Evolutionary conservation across 2,113 vertebrate genomes (phyloP).

Genomic region (Oreochromis aureus): DNA sequence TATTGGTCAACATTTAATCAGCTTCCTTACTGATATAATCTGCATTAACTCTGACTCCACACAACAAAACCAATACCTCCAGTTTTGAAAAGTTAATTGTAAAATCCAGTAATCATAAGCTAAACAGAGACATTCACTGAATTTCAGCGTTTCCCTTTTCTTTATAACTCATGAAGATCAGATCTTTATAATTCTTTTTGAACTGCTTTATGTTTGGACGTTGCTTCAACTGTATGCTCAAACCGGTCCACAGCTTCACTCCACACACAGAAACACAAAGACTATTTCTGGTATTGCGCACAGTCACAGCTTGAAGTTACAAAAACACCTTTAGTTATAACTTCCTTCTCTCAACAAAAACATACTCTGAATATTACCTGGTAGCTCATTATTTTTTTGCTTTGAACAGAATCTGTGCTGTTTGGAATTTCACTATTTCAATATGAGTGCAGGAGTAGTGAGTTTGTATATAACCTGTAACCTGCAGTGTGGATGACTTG

Average conservation of each 20-base stretch:
- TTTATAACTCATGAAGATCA: neutral
- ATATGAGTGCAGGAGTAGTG: neutral
- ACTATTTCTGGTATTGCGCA: neutral
- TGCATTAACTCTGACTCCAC: neutral
- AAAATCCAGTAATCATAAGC: neutral
- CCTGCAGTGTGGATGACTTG: neutral
- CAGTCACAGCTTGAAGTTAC: neutral
- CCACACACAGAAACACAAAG: neutral
- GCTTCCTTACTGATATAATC: neutral
- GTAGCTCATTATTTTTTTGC: neutral
- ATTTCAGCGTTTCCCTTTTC: neutral
- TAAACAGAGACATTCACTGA: neutral
- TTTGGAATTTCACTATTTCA: neutral
- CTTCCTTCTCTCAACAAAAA: neutral
- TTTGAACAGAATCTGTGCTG: neutral
- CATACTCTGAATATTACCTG: neutral
- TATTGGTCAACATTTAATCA: neutral
- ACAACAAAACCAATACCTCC: neutral
- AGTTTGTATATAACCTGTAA: neutral
- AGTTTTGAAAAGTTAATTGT: neutral
- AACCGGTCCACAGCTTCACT: neutral
- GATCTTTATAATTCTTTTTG: neutral
- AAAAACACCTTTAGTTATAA: neutral
- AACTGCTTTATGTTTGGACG: neutral
- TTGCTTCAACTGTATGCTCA: accelerated